A percentile compares a stretch with the other conserved stretches of the same genome.
These are phyloP conservation scores for Phanerotoma sp. DNA, from an alignment of 2,888 invertebrate genomes.

Conservation along the genomic window DNA sequence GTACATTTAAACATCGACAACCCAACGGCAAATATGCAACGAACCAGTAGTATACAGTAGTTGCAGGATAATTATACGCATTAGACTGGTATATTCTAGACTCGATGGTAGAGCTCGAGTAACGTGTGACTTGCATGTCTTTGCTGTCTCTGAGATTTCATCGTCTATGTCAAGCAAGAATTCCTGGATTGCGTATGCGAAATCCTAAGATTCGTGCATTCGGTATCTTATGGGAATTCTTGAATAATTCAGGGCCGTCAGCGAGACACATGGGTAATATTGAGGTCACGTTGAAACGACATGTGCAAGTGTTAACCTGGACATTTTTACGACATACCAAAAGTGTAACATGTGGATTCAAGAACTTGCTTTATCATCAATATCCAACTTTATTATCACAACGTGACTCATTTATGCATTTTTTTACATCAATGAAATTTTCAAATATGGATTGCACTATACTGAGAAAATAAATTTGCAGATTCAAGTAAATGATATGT, in stretches of 20 bases:
- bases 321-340: constrained; percentile 7
- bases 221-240: constrained; percentile 25
- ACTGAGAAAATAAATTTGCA: no score
- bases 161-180: constrained; percentile 5
- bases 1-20: constrained; percentile 13
- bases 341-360: constrained; percentile 6
- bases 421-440: background rate
- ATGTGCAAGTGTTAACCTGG: background rate
- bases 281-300: constrained; percentile 18
- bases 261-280: constrained; percentile 39
- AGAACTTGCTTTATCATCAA: constrained; percentile 11
- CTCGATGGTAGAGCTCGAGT: background rate
- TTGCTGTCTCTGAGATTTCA: constrained; percentile 5
- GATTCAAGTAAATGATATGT: no score
- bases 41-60: background rate
- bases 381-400: background rate
- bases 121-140: constrained; percentile 1
- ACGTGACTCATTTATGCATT: background rate
- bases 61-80: background rate
- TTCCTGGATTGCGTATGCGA: constrained; percentile 5
- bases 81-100: background rate
- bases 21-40: constrained; percentile 6
- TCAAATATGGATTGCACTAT: no score
- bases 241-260: constrained; percentile 39
- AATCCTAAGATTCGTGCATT: background rate